Base-by-base conservation (phyloP, 1,140 invertebrate species). In the Rhagoletis zephyria region DNA sequence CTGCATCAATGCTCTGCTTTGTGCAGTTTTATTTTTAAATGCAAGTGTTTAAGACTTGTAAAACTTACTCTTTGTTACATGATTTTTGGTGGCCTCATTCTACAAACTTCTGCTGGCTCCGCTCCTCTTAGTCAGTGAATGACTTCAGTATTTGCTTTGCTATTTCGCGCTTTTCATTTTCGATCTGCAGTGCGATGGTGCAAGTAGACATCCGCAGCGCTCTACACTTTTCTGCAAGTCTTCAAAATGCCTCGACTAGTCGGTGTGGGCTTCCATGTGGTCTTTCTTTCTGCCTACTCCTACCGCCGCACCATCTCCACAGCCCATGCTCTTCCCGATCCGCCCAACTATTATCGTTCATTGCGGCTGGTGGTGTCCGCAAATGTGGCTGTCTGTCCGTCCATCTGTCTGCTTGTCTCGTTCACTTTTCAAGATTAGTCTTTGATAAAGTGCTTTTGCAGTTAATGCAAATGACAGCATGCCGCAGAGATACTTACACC, bases 391-490 rank as follows among this genome's bases (percentile, higher is more conserved):
- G 74, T 81, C 48, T 81, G 45, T 81, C 45, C 7, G 45, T 61
- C 85, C 63, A 60, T 30, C 30, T 30, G 30, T 30, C 51, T 42
- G 85, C 42, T 42, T 86, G 59, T 65, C 59, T 65, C 42, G 45
- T 86, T 63, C 56, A 45, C 63, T 86, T 65, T 64, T 61, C 85
- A 70, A 87, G 86, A 87, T 87, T 87, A 87, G 86, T 67, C 51
- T 87, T 87, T 87, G 86, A 87, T 87, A 87, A 87, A 87, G 86
- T 70, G 86, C 61, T 70, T 70, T 87, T 64, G 48, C 16, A 56
- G 74, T 81, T 56, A 81, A 81, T 81, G 74, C 74, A 81, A 81
- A 81, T 81, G 74, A 56, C 74, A 81, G 74, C 74, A 56, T 19
- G 48, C 48, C 74, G 56, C 74, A 81, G 48, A n/a, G 67, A 56